Conservation (phyloP, 2,797 vertebrate species). For the Sebastes nivosus region DNA sequence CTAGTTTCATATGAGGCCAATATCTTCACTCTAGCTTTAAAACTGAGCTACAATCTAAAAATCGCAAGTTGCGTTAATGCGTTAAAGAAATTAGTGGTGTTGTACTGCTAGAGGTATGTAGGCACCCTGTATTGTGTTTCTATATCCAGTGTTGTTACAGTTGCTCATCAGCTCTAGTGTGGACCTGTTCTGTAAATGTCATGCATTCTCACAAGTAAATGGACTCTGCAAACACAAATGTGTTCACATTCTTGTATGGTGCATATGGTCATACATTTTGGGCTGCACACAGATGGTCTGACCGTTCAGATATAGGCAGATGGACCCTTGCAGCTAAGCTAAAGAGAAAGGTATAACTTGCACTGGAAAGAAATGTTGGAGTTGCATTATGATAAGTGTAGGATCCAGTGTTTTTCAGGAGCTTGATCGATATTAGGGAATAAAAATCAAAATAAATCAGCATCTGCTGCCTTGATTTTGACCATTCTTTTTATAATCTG, state of each 20-base stretch:
- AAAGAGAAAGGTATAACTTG: background rate
- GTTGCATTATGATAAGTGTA: background rate
- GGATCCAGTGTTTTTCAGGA: background rate
- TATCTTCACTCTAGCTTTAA: too few species aligned
- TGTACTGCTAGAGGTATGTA: background rate
- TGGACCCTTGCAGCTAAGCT: background rate
- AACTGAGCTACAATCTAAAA: too few species aligned
- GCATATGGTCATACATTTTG: too few species aligned
- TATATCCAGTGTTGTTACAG: too few species aligned
- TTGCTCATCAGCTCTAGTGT: background rate
- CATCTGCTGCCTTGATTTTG: too few species aligned
- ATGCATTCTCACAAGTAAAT: background rate
- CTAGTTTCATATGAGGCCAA: too few species aligned
- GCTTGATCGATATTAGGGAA: too few species aligned
- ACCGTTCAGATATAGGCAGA: background rate
- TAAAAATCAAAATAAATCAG: too few species aligned
- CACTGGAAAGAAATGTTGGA: background rate
- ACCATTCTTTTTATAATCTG: background rate
- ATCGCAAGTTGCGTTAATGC: too few species aligned
- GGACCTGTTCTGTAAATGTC: background rate
- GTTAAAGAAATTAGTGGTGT: too few species aligned
- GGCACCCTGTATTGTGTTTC: background rate
- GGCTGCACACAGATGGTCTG: too few species aligned
- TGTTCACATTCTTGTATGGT: background rate
- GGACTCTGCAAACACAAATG: background rate